A percentile compares a stretch with the other conserved stretches of the same genome.
These are phyloP conservation scores for Vimba vimba DNA, from an alignment of 2,113 vertebrate genomes.

Conservation along the genomic window DNA sequence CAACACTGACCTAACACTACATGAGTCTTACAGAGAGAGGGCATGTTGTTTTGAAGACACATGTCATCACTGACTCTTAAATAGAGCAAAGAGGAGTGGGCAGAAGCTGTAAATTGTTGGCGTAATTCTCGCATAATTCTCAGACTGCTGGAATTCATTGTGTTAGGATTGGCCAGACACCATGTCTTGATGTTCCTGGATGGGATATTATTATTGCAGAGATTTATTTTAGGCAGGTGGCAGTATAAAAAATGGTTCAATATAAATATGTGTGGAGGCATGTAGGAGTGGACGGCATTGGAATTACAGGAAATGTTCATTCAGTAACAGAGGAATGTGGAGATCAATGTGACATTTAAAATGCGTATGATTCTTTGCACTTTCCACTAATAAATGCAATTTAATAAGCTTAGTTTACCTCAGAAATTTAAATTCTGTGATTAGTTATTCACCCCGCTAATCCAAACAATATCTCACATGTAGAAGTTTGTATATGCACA, in stretches of 20 bases:
- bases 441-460: neutral
- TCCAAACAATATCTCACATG: neutral
- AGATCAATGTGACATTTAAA: neutral
- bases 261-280: slow-evolving; percentile 32
- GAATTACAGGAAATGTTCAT: slow-evolving; percentile 45
- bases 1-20: neutral
- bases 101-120: slow-evolving; percentile 52
- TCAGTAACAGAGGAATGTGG: slow-evolving; percentile 29
- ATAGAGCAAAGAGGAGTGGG: slow-evolving; percentile 2
- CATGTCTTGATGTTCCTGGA: slow-evolving; percentile 68
- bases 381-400: slow-evolving; percentile 3
- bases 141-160: slow-evolving; percentile 58
- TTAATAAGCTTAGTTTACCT: neutral
- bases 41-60: neutral
- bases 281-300: neutral
- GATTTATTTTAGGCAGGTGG: slow-evolving; percentile 65
- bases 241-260: slow-evolving; percentile 58
- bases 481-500: neutral
- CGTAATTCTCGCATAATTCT: slow-evolving; percentile 58
- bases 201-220: slow-evolving; percentile 59
- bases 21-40: neutral
- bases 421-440: neutral
- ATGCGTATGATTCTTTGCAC: neutral
- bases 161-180: slow-evolving; percentile 69
- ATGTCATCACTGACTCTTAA: neutral